A percentile compares a stretch with the other conserved stretches of the same genome.
phyloP scores from a whole-genome alignment of 2,888 invertebrate genomes.

The Dryobota labecula region DNA sequence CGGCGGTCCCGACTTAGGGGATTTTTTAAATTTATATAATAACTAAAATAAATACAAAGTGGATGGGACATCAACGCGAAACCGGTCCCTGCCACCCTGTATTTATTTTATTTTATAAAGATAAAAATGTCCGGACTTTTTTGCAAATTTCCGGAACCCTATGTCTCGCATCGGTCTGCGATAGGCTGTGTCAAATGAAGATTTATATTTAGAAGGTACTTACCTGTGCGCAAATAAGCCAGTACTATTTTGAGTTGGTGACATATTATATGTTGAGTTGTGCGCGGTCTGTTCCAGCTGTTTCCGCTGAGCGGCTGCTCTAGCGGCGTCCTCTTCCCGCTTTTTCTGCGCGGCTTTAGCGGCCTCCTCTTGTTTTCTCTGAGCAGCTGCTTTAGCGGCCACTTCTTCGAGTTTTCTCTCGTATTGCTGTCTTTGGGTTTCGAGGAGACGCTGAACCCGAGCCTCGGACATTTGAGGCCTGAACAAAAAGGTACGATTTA shows the following conservation, averaged over 20 bases:
- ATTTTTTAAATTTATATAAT: too few relatives aligned
- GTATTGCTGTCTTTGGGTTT: slow-evolving; percentile 48
- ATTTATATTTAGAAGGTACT: neutral
- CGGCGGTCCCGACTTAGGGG: neutral
- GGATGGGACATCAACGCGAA: too few relatives aligned
- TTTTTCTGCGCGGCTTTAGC: slow-evolving; percentile 4
- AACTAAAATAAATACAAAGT: too few relatives aligned
- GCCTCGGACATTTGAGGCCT: slow-evolving; percentile 46
- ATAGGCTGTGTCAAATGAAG: neutral
- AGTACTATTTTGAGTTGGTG: neutral
- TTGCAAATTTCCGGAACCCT: neutral
- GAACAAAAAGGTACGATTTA: neutral
- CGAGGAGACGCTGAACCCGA: slow-evolving; percentile 41
- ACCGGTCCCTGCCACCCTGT: too few relatives aligned
- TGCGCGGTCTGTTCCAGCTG: slow-evolving; percentile 3
- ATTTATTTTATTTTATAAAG: too few relatives aligned
- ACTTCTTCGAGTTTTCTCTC: slow-evolving; percentile 53
- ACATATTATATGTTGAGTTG: neutral
- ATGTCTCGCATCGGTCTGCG: neutral
- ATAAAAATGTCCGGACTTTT: neutral
- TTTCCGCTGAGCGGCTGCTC: slow-evolving; percentile 7
- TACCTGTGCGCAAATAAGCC: neutral
- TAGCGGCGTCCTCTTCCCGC: slow-evolving; percentile 8
- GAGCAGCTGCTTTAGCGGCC: slow-evolving; percentile 19
- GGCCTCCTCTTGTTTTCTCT: slow-evolving; percentile 18